Conservation (phyloP, 1,140 invertebrate species). For the Lordiphosa clarofinis region DNA sequence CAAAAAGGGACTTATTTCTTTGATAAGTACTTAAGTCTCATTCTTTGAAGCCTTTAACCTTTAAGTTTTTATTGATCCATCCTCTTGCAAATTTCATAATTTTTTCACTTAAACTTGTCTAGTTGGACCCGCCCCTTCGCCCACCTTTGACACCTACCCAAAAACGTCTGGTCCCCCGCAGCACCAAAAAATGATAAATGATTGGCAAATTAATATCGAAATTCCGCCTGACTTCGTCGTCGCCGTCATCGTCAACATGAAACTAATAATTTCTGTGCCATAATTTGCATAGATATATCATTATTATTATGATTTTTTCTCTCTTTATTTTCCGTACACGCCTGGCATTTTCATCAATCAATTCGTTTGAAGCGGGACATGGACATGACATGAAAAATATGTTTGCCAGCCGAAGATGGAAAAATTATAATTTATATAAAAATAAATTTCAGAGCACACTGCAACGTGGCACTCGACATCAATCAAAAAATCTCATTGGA, state of each 20-base stretch:
- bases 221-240: conserved; percentile 18
- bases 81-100: neutral
- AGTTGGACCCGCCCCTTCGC: neutral
- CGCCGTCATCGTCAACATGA: conserved; percentile 39
- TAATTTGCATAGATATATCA: conserved; percentile 76
- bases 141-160: conserved; percentile 19
- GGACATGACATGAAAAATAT: conserved; percentile 70
- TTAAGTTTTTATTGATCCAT: neutral
- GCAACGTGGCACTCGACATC: conserved; percentile 64
- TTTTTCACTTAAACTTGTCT: conserved; percentile 10
- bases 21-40: too few species aligned
- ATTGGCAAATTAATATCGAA: conserved; percentile 67
- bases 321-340: conserved; percentile 42
- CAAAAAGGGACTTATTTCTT: too few species aligned
- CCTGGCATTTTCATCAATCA: conserved; percentile 74
- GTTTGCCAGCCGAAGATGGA: conserved; percentile 52
- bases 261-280: conserved; percentile 66
- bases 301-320: conserved; percentile 66
- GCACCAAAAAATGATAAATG: conserved; percentile 52
- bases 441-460: conserved; percentile 67
- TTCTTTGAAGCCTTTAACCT: too few species aligned
- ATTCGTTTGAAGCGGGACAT: conserved; percentile 26
- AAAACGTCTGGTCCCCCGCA: conserved; percentile 13
- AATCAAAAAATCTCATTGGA: conserved; percentile 65
- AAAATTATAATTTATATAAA: conserved; percentile 75